A percentile compares a stretch with the other conserved stretches of the same genome.
phyloP scores from a whole-genome alignment of 2,888 invertebrate species.

The Acleris sparsana region DNA sequence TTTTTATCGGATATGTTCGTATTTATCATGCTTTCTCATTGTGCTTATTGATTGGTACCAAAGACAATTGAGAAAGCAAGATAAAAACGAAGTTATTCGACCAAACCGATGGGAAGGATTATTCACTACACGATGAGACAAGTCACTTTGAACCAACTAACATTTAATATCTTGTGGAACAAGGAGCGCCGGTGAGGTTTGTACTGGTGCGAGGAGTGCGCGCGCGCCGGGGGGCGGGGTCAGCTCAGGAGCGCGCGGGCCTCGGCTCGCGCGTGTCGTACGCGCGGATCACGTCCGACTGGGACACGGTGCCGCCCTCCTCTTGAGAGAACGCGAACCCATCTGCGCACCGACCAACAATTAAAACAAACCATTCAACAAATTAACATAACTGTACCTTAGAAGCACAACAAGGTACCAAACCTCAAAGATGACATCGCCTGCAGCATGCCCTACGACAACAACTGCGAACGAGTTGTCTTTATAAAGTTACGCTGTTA shows the following conservation, averaged over 20 bases:
- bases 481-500: no score
- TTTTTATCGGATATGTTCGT: no score
- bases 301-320: constrained; percentile 97
- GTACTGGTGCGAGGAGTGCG: constrained; percentile 13
- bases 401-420: neutral
- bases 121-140: no score
- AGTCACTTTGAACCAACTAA: neutral
- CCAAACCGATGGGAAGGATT: no score
- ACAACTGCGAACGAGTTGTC: no score
- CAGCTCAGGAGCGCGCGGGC: constrained; percentile 87
- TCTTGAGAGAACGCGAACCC: constrained; percentile 99
- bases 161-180: constrained; percentile 25
- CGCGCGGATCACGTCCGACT: constrained; percentile 97
- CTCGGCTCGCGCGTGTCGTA: constrained; percentile 97
- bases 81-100: no score
- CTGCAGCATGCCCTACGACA: no score
- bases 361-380: neutral
- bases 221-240: constrained; percentile 41
- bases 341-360: constrained; percentile 84
- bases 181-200: constrained; percentile 25
- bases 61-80: no score
- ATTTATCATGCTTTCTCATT: no score
- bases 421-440: neutral
- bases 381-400: no score
- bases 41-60: no score